Evolutionary conservation across 1,140 invertebrate genomes (phyloP).

Genomic region (Trialeurodes vaporariorum): DNA sequence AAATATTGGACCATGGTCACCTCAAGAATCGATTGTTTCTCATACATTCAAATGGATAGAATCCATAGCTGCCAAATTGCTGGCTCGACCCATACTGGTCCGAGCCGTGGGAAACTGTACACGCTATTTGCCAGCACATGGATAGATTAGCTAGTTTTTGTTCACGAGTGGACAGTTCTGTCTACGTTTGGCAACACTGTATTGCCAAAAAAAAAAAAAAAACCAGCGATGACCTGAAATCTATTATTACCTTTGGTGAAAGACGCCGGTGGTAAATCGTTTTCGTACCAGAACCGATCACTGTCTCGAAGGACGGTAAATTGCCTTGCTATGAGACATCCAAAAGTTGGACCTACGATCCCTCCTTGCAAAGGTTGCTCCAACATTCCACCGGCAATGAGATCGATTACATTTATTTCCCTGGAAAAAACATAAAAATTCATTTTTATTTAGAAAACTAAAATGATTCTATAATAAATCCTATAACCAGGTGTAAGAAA

Average conservation of each 20-base stretch:
- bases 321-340: conserved; percentile 69
- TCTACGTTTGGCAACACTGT: no score
- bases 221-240: no score
- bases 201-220: no score
- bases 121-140: not conserved
- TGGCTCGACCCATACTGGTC: no score
- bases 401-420: conserved; percentile 68
- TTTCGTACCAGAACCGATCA: conserved; percentile 93
- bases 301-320: conserved; percentile 65
- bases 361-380: conserved; percentile 68
- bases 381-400: conserved; percentile 70
- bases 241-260: conserved; percentile 43
- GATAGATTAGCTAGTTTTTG: not conserved
- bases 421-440: conserved; percentile 36
- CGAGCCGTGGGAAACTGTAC: not conserved
- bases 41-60: no score
- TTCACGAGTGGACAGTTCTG: no score
- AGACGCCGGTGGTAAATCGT: conserved; percentile 81
- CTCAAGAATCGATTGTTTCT: no score
- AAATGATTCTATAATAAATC: no score
- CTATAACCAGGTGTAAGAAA: no score
- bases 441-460: no score
- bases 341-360: conserved; percentile 73
- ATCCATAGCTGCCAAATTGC: no score
- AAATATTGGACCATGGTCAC: no score